Percentiles rank a stretch among this genome's conserved stretches.
Conservation (phyloP, 2,113 vertebrate species). For the Ibidorhyncha struthersii region DNA sequence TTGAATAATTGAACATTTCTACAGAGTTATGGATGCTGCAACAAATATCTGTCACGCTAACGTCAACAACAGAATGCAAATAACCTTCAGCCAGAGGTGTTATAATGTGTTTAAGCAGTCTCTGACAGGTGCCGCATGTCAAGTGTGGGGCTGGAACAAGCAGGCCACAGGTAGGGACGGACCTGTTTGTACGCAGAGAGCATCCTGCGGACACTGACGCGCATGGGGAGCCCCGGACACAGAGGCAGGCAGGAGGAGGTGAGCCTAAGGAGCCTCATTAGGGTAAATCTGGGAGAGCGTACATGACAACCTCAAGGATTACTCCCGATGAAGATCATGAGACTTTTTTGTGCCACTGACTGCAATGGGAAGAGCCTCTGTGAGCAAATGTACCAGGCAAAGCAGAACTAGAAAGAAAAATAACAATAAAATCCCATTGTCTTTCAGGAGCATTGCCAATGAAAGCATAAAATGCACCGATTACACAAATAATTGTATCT, state of each 20-base stretch:
- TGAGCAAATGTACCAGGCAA: not conserved
- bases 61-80: slow-evolving; percentile 83
- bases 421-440: not conserved
- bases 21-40: slow-evolving; percentile 85
- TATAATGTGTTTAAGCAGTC: slow-evolving; percentile 74
- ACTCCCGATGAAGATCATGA: not conserved
- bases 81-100: slow-evolving; percentile 69
- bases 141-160: slow-evolving; percentile 52
- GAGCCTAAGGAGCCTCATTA: not conserved
- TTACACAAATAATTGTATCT: not conserved
- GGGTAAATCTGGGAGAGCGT: not conserved
- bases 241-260: not conserved
- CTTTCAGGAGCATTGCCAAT: not conserved
- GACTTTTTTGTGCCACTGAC: not conserved
- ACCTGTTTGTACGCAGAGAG: not conserved
- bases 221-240: not conserved
- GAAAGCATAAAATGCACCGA: not conserved
- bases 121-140: slow-evolving; percentile 74
- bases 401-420: not conserved
- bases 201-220: fast-evolving
- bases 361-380: not conserved
- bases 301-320: not conserved
- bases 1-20: slow-evolving; percentile 87
- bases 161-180: not conserved
- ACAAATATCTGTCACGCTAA: slow-evolving; percentile 81